Evolutionary conservation across 2,113 vertebrate genomes (phyloP), one percentile per base, ranked within the genome.

Genomic region (Dissostichus mawsoni): DNA sequence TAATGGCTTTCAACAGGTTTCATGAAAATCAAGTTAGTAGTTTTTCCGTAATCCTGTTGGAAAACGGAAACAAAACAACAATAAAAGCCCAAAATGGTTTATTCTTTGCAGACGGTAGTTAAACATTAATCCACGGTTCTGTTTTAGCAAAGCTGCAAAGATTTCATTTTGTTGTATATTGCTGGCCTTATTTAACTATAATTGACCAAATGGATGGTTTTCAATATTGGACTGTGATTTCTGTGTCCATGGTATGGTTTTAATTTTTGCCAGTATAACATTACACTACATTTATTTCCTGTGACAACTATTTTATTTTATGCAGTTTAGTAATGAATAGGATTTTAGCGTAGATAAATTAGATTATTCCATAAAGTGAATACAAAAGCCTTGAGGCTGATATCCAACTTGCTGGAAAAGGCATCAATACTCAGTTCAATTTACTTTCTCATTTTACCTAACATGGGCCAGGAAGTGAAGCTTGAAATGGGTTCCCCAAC

Each of bases 401-500:
- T 78, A 87, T 87, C 65, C 63, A 69, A 74, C 77, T 80, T 45
- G 57, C 81, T 67, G 63, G 57, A 80, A 89, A 92, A 83, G 29
- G 68, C 68, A 72, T 80, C 81, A 69, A 74, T 82, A 74, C 76
- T 82, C 69, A 67, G 44, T 86, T 88, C 79, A 90, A 83, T 93
- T 89, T 87, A 83, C 67, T 87, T 81, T 92, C 88, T 91, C 88
- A 87, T 90, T 90, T 91, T 88, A 67, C 83, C 71, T 78, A 87
- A 92, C 90, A 90, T 67, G 70, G 66, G 87, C 76, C 55, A 86
- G 91, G 87, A 92, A 93, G 84, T 84, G 86, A 85, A 87, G 92
- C 92, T 90, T 92, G 89, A 93, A 93, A 94, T 92, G 69, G 84
- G 84, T 91, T 92, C 66, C 70, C 61, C 78, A 76, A 83, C 81